phyloP scores from a whole-genome alignment of 1,140 invertebrate genomes.

The Calephelis nemesis region DNA sequence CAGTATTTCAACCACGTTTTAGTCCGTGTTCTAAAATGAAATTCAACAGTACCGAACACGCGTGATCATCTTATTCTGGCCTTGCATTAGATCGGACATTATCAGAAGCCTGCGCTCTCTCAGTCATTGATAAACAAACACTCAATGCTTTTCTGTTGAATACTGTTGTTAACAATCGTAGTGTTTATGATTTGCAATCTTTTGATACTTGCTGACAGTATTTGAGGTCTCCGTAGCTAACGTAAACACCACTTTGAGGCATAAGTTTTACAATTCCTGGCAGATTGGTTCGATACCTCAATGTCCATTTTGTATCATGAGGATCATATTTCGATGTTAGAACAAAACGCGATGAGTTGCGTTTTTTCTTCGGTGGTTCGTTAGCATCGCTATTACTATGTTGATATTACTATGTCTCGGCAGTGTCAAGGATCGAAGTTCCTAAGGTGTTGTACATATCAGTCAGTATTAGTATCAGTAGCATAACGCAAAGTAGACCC shows the following conservation, averaged over 20 bases:
- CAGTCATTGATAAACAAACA: constrained; percentile 21
- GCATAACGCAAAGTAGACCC: constrained; percentile 4
- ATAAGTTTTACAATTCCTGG: constrained; percentile 23
- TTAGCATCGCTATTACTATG: background rate
- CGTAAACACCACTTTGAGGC: constrained; percentile 23
- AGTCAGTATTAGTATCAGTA: background rate
- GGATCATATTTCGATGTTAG: background rate
- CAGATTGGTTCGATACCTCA: constrained; percentile 21
- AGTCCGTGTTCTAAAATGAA: background rate
- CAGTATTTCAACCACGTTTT: constrained; percentile 1
- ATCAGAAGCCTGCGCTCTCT: constrained; percentile 4
- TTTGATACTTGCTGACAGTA: constrained; percentile 19
- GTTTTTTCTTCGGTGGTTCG: background rate
- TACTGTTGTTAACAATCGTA: constrained; percentile 15
- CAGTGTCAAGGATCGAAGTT: background rate
- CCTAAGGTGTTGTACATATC: constrained; percentile 18
- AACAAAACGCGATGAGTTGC: background rate
- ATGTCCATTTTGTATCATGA: constrained; percentile 23
- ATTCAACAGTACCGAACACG: background rate
- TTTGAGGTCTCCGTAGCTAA: constrained; percentile 18
- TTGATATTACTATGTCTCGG: background rate
- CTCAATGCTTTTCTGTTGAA: constrained; percentile 22
- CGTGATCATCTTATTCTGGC: constrained; percentile 16
- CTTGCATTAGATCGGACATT: background rate
- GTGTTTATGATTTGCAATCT: constrained; percentile 24